Evolutionary conservation across 2,888 invertebrate genomes (phyloP).

Genomic region (Eilema caniola): DNA sequence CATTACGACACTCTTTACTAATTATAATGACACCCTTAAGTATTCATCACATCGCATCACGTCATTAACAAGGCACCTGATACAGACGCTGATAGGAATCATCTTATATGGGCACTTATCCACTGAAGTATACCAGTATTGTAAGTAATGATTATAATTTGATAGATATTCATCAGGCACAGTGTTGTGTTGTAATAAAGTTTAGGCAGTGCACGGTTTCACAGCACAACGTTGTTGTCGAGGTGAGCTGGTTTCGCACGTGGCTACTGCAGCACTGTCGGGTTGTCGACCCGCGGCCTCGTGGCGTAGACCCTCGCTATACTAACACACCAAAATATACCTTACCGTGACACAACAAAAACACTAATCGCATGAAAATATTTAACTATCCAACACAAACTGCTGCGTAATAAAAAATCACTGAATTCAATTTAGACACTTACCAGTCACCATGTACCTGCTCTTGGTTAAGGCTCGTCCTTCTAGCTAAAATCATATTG

Average conservation of each 20-base stretch:
- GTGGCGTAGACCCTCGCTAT: conserved; percentile 68
- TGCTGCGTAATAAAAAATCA: conserved; percentile 50
- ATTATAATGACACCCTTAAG: neutral
- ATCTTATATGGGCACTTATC: neutral
- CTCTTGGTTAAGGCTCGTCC: conserved; percentile 31
- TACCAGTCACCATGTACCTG: neutral
- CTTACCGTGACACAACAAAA: conserved; percentile 47
- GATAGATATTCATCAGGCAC: neutral
- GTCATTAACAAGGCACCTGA: neutral
- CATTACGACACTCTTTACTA: neutral
- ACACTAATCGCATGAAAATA: conserved; percentile 40
- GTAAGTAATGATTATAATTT: conserved; percentile 4
- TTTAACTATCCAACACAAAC: conserved; percentile 40
- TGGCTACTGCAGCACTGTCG: conserved; percentile 69
- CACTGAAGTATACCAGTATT: neutral
- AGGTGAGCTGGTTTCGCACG: conserved; percentile 80
- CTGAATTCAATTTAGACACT: conserved; percentile 42
- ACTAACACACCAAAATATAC: conserved; percentile 52
- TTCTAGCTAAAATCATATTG: conserved; percentile 7
- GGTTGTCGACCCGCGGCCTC: conserved; percentile 83
- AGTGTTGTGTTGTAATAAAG: conserved; percentile 19
- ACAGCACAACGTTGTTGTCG: conserved; percentile 57
- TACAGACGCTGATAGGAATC: conserved; percentile 1
- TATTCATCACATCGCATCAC: neutral
- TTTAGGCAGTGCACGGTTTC: conserved; percentile 41